Conservation (phyloP, 2,888 invertebrate species). For the Cheilosia variabilis region DNA sequence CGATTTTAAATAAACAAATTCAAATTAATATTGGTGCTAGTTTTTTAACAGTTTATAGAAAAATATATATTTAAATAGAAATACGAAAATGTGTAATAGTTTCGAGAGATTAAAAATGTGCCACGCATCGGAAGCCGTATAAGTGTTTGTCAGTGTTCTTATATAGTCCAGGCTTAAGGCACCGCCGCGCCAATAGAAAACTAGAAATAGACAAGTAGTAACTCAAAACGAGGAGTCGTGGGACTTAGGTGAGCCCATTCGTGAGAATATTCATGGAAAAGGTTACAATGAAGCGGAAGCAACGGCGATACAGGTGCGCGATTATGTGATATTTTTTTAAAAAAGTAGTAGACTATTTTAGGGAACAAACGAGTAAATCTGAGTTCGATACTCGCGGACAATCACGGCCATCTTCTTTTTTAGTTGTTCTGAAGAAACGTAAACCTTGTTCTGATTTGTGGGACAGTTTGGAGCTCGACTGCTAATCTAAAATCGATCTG, state of each 20-base stretch:
- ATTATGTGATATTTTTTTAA: not conserved
- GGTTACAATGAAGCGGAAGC: conserved; percentile 85
- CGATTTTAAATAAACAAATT: not conserved
- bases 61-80: conserved; percentile 1
- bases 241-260: conserved; percentile 39
- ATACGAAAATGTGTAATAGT: conserved; percentile 31
- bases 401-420: too few relatives aligned
- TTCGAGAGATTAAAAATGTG: conserved; percentile 64
- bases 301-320: conserved; percentile 86
- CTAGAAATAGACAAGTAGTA: conserved; percentile 40
- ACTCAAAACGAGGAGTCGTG: conserved; percentile 58
- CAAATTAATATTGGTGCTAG: conserved; percentile 6
- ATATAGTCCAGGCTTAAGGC: conserved; percentile 61
- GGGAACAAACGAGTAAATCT: not conserved
- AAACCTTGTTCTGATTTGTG: too few relatives aligned
- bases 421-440: too few relatives aligned
- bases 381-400: not conserved
- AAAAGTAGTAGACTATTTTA: not conserved
- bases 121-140: conserved; percentile 69
- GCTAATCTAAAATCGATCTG: too few relatives aligned
- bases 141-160: conserved; percentile 64
- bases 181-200: conserved; percentile 30
- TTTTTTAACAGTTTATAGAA: not conserved
- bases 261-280: conserved; percentile 79
- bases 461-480: too few relatives aligned